Conservation (phyloP, 2,888 invertebrate species). For the Patella caerulea region DNA sequence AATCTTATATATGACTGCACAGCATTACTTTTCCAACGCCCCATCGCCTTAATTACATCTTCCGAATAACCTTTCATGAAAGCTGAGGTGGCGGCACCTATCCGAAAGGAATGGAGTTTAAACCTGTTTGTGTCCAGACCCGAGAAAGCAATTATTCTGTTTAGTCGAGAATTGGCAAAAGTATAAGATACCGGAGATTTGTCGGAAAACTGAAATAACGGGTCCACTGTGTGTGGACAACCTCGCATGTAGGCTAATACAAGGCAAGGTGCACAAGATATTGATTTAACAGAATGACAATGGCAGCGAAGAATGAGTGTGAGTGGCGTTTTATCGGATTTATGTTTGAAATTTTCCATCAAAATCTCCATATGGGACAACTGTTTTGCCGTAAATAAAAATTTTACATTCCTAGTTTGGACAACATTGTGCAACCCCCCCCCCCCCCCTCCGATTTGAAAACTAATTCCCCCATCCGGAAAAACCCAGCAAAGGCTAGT, state of each 20-base stretch:
- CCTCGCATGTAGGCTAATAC: not conserved
- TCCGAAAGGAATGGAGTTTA: conserved; percentile 1
- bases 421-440: not conserved
- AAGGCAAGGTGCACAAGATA: not conserved
- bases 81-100: conserved; percentile 1
- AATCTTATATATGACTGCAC: not conserved
- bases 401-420: not conserved
- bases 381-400: not conserved
- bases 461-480: not conserved
- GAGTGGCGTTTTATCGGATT: too few relatives aligned
- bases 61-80: not conserved
- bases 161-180: not conserved
- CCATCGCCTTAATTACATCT: not conserved
- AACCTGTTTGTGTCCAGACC: not conserved
- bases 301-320: too few relatives aligned
- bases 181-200: not conserved
- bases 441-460: not conserved
- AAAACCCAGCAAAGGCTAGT: conserved; percentile 2
- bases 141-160: not conserved
- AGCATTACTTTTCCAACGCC: conserved; percentile 5
- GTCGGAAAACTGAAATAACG: not conserved
- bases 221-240: not conserved
- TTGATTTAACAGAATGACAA: not conserved
- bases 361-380: too few relatives aligned
- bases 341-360: too few relatives aligned